Conservation (phyloP, 2,888 invertebrate species). For the Nezara viridula region DNA sequence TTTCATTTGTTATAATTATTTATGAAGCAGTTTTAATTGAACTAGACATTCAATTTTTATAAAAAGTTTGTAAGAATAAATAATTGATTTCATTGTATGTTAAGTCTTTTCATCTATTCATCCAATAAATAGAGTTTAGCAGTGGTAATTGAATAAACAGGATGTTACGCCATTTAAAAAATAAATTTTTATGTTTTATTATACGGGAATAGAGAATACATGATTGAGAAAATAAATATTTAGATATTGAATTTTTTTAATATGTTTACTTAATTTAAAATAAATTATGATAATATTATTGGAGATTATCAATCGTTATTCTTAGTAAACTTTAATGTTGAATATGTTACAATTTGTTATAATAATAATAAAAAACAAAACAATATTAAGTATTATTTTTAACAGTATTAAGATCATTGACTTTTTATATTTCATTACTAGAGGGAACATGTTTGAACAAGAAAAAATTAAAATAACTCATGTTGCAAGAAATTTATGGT, state of each 20-base stretch:
- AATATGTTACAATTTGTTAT: too few species aligned
- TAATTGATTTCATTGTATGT: background rate
- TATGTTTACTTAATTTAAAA: background rate
- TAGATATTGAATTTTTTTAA: background rate
- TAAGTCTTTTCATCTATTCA: background rate
- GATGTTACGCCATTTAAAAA: background rate
- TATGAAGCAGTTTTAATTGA: background rate
- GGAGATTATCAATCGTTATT: background rate
- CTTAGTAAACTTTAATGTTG: background rate
- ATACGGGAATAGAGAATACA: background rate
- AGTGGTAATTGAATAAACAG: background rate
- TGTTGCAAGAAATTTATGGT: too few species aligned
- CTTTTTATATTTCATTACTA: too few species aligned
- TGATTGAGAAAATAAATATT: background rate
- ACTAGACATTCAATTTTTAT: background rate
- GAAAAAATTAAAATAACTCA: too few species aligned
- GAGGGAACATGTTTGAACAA: too few species aligned
- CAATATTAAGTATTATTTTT: background rate
- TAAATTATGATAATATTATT: background rate
- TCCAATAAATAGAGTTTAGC: background rate
- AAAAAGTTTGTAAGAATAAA: background rate
- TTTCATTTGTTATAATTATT: background rate
- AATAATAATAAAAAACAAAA: too few species aligned
- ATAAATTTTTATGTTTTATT: background rate
- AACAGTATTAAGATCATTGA: too few species aligned